Percentiles rank a stretch among this genome's conserved stretches.
phyloP scores from a whole-genome alignment of 2,797 vertebrate species.

The Vireo griseus region DNA sequence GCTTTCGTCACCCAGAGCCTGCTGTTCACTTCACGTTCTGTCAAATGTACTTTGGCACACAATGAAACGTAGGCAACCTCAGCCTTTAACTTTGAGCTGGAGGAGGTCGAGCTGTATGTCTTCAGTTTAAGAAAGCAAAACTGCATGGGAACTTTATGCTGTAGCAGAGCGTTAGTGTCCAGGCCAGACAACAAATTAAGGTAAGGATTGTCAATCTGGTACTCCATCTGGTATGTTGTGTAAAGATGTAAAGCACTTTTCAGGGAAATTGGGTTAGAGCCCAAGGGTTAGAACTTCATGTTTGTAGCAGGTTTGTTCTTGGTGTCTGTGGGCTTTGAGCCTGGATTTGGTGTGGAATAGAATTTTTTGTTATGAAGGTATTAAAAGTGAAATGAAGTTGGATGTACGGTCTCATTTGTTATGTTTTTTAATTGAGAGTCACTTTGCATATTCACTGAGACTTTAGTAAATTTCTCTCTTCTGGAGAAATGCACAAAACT shows the following conservation, averaged over 20 bases:
- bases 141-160: not conserved
- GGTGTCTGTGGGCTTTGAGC: not conserved
- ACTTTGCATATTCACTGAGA: rapidly evolving
- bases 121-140: not conserved
- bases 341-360: not conserved
- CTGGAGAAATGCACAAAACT: not conserved
- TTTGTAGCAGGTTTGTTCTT: not conserved
- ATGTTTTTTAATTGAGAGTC: not conserved
- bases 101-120: not conserved
- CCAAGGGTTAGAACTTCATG: not conserved
- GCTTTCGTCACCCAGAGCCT: not conserved
- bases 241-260: not conserved
- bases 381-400: not conserved
- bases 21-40: not conserved
- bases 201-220: not conserved
- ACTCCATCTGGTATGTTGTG: rapidly evolving
- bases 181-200: not conserved
- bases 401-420: not conserved
- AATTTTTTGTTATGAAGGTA: rapidly evolving
- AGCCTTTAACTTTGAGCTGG: not conserved
- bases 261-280: not conserved
- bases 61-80: not conserved
- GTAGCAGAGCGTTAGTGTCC: not conserved
- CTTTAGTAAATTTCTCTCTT: not conserved
- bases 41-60: not conserved